Percentiles rank a stretch among this genome's conserved stretches.
Evolutionary conservation across 1,140 invertebrate genomes (phyloP).

Genomic region (Ctenoplectra terminalis): DNA sequence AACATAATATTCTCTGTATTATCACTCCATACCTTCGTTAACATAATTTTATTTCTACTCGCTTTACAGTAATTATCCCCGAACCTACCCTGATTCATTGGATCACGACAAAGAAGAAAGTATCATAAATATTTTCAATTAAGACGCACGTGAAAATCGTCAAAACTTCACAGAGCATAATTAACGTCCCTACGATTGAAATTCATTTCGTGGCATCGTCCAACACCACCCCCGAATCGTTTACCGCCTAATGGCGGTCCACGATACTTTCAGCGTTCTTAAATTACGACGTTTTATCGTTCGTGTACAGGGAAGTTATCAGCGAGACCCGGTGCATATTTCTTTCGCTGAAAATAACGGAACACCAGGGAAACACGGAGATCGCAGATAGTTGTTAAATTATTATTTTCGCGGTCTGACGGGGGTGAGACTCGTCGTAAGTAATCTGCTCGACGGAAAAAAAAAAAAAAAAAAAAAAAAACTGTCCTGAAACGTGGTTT

Average conservation of each 20-base stretch:
- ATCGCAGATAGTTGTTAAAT: constrained; percentile 74
- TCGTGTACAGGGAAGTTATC: constrained; percentile 48
- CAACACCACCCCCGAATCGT: not conserved
- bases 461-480: constrained; percentile 58
- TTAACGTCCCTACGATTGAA: constrained; percentile 1
- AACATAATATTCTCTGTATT: too few relatives aligned
- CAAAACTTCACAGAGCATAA: not conserved
- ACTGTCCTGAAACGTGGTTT: constrained; percentile 8
- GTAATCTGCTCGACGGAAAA: constrained; percentile 62
- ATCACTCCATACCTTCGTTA: too few relatives aligned
- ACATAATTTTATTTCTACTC: not conserved
- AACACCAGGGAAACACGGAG: constrained; percentile 40
- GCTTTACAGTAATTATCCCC: not conserved
- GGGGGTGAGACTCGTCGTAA: constrained; percentile 54
- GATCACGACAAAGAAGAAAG: not conserved
- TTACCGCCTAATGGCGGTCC: constrained; percentile 16
- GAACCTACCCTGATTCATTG: too few relatives aligned
- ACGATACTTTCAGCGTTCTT: constrained; percentile 50
- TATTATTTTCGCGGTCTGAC: constrained; percentile 69
- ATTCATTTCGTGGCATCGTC: constrained; percentile 8
- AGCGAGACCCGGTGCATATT: constrained; percentile 30
- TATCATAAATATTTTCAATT: not conserved
- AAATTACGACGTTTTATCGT: constrained; percentile 50
- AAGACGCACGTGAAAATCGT: not conserved
- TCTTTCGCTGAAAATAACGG: constrained; percentile 63